Conservation (phyloP, 1,140 invertebrate genomes). For the Trichonephila clavata region DNA sequence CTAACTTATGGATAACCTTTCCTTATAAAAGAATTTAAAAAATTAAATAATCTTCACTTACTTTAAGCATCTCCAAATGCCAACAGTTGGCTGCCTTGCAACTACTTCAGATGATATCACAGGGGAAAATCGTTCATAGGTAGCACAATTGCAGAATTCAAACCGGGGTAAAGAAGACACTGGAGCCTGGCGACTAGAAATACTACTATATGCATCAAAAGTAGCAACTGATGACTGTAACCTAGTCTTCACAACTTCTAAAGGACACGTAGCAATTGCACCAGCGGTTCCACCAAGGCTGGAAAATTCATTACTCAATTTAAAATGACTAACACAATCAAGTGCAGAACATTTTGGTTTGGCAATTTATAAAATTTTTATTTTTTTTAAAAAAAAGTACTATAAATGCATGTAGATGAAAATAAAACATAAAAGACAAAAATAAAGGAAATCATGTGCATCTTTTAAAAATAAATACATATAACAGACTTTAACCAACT, state of each 20-base stretch:
- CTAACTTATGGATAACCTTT: too few relatives aligned
- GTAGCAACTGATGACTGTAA: slow-evolving; percentile 91
- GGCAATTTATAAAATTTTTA: too few relatives aligned
- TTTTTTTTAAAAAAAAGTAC: too few relatives aligned
- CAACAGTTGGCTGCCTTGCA: slow-evolving; percentile 57
- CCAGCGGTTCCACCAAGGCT: slow-evolving; percentile 97
- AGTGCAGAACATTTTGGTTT: too few relatives aligned
- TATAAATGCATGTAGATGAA: too few relatives aligned
- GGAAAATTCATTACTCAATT: slow-evolving; percentile 77
- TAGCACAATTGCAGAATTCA: slow-evolving; percentile 68
- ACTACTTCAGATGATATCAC: slow-evolving; percentile 51
- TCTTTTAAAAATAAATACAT: too few relatives aligned
- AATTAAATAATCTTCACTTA: slow-evolving; percentile 47
- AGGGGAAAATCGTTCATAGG: slow-evolving; percentile 63
- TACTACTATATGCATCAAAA: slow-evolving; percentile 79
- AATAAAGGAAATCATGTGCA: too few relatives aligned
- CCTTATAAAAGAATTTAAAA: too few relatives aligned
- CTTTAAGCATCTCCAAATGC: slow-evolving; percentile 78
- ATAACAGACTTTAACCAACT: too few relatives aligned
- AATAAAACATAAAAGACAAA: too few relatives aligned
- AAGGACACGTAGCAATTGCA: slow-evolving; percentile 97
- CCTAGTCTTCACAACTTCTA: slow-evolving; percentile 99
- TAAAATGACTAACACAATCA: too few relatives aligned
- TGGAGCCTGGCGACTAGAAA: slow-evolving; percentile 39
- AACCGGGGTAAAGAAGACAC: slow-evolving; percentile 58